Conservation (phyloP, 2,888 invertebrate genomes). For the Pristionchus mayeri region DNA sequence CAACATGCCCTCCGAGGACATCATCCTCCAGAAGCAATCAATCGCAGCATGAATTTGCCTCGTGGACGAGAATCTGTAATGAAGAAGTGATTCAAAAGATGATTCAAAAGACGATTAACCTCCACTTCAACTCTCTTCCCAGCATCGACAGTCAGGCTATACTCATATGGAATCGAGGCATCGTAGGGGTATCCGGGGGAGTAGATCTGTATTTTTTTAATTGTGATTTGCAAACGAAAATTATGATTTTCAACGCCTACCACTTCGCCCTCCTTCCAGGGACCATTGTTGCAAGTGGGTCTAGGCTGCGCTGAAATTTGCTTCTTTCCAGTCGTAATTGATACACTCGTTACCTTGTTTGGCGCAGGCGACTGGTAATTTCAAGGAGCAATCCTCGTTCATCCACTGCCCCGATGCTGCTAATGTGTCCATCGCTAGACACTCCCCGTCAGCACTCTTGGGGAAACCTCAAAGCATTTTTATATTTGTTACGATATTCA, state of each 20-base stretch:
- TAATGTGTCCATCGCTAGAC: neutral
- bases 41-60: neutral
- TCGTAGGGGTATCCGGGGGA: conserved; percentile 14
- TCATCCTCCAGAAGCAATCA: neutral
- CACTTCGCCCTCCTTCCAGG: neutral
- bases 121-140: neutral
- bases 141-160: neutral
- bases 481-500: no score
- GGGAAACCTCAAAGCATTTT: neutral
- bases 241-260: no score
- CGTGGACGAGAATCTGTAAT: neutral
- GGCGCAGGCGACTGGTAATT: neutral
- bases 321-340: no score
- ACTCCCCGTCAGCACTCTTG: neutral
- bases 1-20: neutral
- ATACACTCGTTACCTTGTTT: no score
- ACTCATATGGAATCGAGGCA: neutral
- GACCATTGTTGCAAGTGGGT: neutral
- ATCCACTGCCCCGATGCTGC: neutral
- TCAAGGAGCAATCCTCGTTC: neutral
- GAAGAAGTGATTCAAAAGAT: no score
- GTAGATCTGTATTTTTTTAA: neutral
- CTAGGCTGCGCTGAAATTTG: neutral
- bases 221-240: no score
- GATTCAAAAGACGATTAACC: no score